Evolutionary conservation across 2,797 vertebrate genomes (phyloP).

Genomic region (Choloepus didactylus): DNA sequence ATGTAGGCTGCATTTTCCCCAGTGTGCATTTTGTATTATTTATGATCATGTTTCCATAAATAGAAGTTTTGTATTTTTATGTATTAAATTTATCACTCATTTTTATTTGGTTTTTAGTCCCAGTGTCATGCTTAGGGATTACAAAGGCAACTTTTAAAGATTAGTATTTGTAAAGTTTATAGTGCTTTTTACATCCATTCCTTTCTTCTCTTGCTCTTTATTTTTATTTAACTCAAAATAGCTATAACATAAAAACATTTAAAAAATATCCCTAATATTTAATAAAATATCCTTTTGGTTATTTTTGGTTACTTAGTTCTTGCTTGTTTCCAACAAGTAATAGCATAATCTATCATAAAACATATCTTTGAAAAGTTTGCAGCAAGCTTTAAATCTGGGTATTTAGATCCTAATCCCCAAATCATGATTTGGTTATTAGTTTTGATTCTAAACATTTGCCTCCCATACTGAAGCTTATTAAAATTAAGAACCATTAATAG

Average conservation of each 20-base stretch:
- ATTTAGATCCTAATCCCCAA: slow-evolving; percentile 59
- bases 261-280: too few relatives aligned
- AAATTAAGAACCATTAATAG: slow-evolving; percentile 62
- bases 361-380: slow-evolving; percentile 69
- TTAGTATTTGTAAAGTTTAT: slow-evolving; percentile 4
- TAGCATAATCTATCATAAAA: slow-evolving; percentile 62
- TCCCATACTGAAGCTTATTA: slow-evolving; percentile 65
- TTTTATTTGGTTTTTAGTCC: slow-evolving; percentile 48
- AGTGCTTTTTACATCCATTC: neutral
- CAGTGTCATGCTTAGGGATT: neutral
- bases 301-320: too few relatives aligned
- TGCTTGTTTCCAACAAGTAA: slow-evolving; percentile 70
- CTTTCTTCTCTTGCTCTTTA: slow-evolving; percentile 11
- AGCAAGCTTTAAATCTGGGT: slow-evolving; percentile 58
- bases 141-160: slow-evolving; percentile 25
- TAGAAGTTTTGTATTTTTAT: neutral
- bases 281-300: too few relatives aligned
- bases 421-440: slow-evolving; percentile 53
- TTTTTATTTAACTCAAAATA: slow-evolving; percentile 86
- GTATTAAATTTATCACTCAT: neutral
- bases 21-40: slow-evolving; percentile 39
- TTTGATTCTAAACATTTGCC: slow-evolving; percentile 63
- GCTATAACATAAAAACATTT: slow-evolving; percentile 77
- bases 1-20: neutral
- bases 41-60: neutral